Percentiles rank a stretch among this genome's conserved stretches.
These are phyloP conservation scores for Dinoponera quadriceps DNA, from an alignment of 1,140 invertebrate species.

Conservation along the genomic window DNA sequence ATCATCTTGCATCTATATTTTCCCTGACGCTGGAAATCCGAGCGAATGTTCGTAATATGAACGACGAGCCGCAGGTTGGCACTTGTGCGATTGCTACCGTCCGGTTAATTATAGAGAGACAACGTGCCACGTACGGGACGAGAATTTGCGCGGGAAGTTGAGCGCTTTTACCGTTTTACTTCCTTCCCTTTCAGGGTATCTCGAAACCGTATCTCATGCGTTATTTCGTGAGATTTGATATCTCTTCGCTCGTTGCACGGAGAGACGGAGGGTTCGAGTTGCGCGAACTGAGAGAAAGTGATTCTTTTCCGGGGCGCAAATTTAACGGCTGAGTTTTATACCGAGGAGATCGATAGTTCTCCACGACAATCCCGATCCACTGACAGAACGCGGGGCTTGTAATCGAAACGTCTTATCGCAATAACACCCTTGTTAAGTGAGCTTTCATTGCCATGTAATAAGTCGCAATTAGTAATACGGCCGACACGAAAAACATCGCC, in stretches of 20 bases:
- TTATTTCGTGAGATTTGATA: background rate
- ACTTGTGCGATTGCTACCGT: conserved; percentile 37
- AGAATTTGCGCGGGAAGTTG: conserved; percentile 1
- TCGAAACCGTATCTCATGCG: no score
- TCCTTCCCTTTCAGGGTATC: no score
- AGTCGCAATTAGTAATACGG: conserved; percentile 51
- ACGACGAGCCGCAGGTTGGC: conserved; percentile 33
- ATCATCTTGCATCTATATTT: conserved; percentile 64
- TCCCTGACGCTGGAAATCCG: conserved; percentile 60
- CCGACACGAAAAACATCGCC: conserved; percentile 47
- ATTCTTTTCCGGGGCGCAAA: background rate
- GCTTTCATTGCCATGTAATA: conserved; percentile 49
- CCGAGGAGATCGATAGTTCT: conserved; percentile 38
- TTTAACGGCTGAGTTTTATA: conserved; percentile 26
- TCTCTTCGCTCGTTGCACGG: background rate
- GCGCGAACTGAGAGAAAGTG: no score
- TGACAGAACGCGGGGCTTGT: background rate
- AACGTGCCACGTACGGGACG: background rate
- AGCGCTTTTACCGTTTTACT: no score
- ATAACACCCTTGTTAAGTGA: conserved; percentile 28
- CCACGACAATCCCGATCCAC: conserved; percentile 2
- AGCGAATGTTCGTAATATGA: conserved; percentile 58
- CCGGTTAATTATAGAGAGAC: conserved; percentile 21
- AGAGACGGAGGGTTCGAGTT: no score
- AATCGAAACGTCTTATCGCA: conserved; percentile 48